phyloP scores from a whole-genome alignment of 1,140 invertebrate genomes.

The Drosophila melanica region DNA sequence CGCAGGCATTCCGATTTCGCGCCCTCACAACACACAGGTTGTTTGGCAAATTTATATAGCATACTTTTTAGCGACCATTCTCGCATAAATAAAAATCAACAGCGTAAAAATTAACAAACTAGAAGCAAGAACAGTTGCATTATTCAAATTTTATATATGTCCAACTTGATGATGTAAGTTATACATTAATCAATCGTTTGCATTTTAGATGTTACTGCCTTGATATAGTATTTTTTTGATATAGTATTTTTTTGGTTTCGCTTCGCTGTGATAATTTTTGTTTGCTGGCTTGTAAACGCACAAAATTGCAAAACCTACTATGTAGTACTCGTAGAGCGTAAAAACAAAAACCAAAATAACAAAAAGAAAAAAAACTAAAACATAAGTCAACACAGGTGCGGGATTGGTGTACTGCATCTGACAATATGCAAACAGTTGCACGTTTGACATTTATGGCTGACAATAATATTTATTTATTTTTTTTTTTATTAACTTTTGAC shows the following conservation, averaged over 20 bases:
- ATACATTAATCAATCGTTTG: not conserved
- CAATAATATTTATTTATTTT: not conserved
- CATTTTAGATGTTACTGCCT: not conserved
- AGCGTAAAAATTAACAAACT: slow-evolving; percentile 69
- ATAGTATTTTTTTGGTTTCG: slow-evolving; percentile 5
- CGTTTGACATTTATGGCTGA: slow-evolving; percentile 7
- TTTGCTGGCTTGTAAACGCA: slow-evolving; percentile 41
- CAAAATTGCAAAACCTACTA: slow-evolving; percentile 13
- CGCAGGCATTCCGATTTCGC: slow-evolving; percentile 18
- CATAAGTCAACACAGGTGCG: not conserved
- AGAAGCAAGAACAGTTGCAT: slow-evolving; percentile 38
- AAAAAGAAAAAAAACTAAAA: not conserved
- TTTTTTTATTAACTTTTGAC: no score
- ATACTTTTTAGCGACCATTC: slow-evolving; percentile 51
- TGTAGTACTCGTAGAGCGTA: not conserved
- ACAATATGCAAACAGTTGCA: slow-evolving; percentile 9
- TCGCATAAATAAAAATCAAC: slow-evolving; percentile 35
- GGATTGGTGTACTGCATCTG: not conserved
- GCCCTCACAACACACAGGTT: slow-evolving; percentile 4
- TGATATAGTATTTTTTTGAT: not conserved
- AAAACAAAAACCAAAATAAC: not conserved
- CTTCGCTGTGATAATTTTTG: slow-evolving; percentile 25
- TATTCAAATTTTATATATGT: slow-evolving; percentile 13
- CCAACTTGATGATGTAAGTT: not conserved
- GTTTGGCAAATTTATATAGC: slow-evolving; percentile 43